Conservation (phyloP, 2,797 vertebrate genomes). For the Xenopus petersii region DNA sequence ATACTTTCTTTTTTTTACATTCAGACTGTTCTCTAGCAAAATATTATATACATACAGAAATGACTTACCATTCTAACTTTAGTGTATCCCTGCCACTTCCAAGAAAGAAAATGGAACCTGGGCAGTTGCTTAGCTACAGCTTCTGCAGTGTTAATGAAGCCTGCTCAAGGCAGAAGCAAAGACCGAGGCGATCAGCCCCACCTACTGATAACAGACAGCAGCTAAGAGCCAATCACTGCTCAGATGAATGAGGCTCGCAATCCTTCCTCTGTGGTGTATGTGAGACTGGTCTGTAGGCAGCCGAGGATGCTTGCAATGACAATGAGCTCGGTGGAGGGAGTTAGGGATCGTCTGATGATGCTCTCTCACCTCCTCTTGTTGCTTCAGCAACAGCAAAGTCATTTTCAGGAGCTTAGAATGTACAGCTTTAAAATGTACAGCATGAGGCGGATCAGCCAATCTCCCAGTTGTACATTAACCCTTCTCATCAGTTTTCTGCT, state of each 20-base stretch:
- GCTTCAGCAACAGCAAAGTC: constrained; percentile 37
- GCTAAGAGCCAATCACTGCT: constrained; percentile 54
- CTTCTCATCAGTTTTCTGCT: too few species aligned
- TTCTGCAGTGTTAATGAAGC: constrained; percentile 32
- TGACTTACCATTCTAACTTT: constrained; percentile 33
- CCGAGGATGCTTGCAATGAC: constrained; percentile 45
- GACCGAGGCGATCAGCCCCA: background rate
- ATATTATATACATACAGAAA: background rate
- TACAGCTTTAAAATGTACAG: background rate
- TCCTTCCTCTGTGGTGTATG: background rate
- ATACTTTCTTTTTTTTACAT: too few species aligned
- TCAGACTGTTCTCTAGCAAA: too few species aligned
- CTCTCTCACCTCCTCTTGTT: constrained; percentile 6
- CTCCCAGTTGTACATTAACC: too few species aligned
- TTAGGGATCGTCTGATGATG: background rate
- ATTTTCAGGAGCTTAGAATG: constrained; percentile 5
- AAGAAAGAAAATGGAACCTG: constrained; percentile 8
- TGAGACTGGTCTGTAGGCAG: constrained; percentile 14
- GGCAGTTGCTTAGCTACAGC: constrained; percentile 37
- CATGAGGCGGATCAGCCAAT: too few species aligned
- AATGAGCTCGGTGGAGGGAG: constrained; percentile 13
- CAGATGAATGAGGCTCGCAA: background rate
- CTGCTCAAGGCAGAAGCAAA: constrained; percentile 14
- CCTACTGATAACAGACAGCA: constrained; percentile 53
- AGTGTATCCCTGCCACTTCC: background rate